These are phyloP conservation scores for Protodeltote pygarga DNA, from an alignment of 2,888 invertebrate genomes.

Conservation along the genomic window DNA sequence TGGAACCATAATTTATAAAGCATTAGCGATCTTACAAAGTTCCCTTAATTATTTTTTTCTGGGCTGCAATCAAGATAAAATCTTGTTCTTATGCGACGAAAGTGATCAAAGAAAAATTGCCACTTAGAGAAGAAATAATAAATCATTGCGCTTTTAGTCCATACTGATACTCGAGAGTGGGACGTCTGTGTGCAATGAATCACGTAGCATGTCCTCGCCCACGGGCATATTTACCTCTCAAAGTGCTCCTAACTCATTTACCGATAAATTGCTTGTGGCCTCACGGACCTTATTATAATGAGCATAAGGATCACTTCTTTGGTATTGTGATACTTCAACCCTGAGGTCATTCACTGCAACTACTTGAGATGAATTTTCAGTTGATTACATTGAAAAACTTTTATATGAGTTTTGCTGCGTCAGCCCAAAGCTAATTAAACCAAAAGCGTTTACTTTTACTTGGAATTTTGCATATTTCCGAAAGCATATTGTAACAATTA, in stretches of 20 bases:
- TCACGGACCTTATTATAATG: slow-evolving; percentile 55
- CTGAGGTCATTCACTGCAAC: slow-evolving; percentile 72
- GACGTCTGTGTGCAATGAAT: slow-evolving; percentile 74
- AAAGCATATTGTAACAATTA: no score
- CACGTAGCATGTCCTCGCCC: slow-evolving; percentile 74
- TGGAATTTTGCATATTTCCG: no score
- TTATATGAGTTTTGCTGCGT: slow-evolving; percentile 11
- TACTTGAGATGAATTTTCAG: slow-evolving; percentile 59
- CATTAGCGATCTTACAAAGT: slow-evolving; percentile 31
- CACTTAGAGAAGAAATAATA: slow-evolving; percentile 54
- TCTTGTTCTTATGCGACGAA: slow-evolving; percentile 30
- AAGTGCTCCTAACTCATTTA: slow-evolving; percentile 64
- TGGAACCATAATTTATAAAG: slow-evolving; percentile 16
- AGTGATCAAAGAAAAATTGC: slow-evolving; percentile 44
- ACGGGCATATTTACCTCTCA: slow-evolving; percentile 74
- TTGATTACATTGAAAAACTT: slow-evolving; percentile 48
- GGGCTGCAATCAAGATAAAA: slow-evolving; percentile 37
- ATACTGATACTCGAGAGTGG: slow-evolving; percentile 61
- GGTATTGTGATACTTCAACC: slow-evolving; percentile 39
- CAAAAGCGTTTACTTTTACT: no score
- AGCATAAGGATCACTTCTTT: slow-evolving; percentile 53
- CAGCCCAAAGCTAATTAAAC: slow-evolving; percentile 12
- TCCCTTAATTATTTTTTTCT: slow-evolving; percentile 28
- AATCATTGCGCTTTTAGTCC: slow-evolving; percentile 59
- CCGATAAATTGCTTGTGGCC: slow-evolving; percentile 43